Evolutionary conservation across 2,797 vertebrate genomes (phyloP).

Genomic region (Mycteria americana): DNA sequence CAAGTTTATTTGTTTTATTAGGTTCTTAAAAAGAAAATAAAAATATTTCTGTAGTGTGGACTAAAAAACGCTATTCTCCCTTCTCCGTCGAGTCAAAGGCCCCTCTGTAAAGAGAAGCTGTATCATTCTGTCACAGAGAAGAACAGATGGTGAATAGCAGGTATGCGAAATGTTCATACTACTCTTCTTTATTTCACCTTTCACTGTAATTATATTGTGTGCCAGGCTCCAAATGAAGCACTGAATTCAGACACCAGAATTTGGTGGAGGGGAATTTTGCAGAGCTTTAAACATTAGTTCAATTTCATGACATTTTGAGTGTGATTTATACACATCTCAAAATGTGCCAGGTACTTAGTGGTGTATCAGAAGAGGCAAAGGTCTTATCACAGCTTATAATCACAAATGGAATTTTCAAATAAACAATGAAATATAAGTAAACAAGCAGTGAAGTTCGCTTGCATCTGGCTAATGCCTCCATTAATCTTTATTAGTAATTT

Average conservation of each 20-base stretch:
- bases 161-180: constrained; percentile 42
- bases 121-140: constrained; percentile 18
- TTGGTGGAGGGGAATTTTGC: background rate
- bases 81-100: background rate
- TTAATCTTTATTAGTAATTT: constrained; percentile 33
- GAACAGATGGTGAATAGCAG: constrained; percentile 62
- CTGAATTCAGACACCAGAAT: constrained; percentile 14
- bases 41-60: background rate
- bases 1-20: background rate
- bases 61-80: background rate
- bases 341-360: background rate
- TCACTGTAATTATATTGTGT: constrained; percentile 14
- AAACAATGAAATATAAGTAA: constrained; percentile 4
- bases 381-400: background rate
- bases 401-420: background rate
- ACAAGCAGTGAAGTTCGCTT: background rate
- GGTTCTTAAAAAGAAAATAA: background rate
- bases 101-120: background rate
- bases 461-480: background rate
- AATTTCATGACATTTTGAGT: background rate
- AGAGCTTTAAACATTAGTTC: constrained; percentile 20
- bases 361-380: background rate
- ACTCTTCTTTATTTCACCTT: constrained; percentile 58
- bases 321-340: background rate
- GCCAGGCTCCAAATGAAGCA: constrained; percentile 23